A percentile compares a stretch with the other conserved stretches of the same genome.
Evolutionary conservation across 2,888 invertebrate genomes (phyloP).

Genomic region (Nemotelus nigrinus): DNA sequence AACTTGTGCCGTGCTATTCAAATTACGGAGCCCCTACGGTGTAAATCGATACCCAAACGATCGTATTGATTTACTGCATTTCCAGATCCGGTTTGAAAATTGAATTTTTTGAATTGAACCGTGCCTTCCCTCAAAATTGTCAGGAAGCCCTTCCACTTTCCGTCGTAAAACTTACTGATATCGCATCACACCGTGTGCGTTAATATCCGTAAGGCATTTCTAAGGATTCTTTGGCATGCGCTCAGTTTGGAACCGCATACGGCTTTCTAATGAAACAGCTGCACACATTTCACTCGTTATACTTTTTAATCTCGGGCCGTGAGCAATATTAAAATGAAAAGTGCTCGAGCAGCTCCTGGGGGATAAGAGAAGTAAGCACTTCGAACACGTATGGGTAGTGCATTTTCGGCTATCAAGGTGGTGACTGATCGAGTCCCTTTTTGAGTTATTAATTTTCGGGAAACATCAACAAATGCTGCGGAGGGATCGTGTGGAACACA

Average conservation of each 20-base stretch:
- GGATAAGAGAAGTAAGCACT: neutral
- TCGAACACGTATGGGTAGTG: conserved; percentile 9
- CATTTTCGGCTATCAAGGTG: conserved; percentile 40
- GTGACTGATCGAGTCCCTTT: conserved; percentile 38
- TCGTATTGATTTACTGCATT: conserved; percentile 41
- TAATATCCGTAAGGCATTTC: conserved; percentile 36
- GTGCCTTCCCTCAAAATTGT: conserved; percentile 15
- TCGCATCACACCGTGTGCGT: conserved; percentile 11
- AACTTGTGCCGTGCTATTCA: conserved; percentile 5
- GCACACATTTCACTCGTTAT: conserved; percentile 7
- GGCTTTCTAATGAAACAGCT: conserved; percentile 10
- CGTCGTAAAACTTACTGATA: neutral
- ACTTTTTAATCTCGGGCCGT: conserved; percentile 34
- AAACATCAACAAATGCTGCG: conserved; percentile 18
- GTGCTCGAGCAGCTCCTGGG: neutral
- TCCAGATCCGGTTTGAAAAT: conserved; percentile 39
- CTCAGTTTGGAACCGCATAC: conserved; percentile 16
- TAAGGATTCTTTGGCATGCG: conserved; percentile 41
- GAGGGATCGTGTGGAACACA: neutral
- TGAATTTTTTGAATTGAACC: conserved; percentile 25
- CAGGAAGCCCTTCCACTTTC: conserved; percentile 27
- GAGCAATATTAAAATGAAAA: conserved; percentile 30
- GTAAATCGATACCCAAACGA: conserved; percentile 40
- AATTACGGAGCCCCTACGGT: neutral
- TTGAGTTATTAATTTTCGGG: conserved; percentile 34